A percentile compares a stretch with the other conserved stretches of the same genome.
Evolutionary conservation across 2,888 invertebrate species (phyloP).

Genomic region (Trachelus tabidus): DNA sequence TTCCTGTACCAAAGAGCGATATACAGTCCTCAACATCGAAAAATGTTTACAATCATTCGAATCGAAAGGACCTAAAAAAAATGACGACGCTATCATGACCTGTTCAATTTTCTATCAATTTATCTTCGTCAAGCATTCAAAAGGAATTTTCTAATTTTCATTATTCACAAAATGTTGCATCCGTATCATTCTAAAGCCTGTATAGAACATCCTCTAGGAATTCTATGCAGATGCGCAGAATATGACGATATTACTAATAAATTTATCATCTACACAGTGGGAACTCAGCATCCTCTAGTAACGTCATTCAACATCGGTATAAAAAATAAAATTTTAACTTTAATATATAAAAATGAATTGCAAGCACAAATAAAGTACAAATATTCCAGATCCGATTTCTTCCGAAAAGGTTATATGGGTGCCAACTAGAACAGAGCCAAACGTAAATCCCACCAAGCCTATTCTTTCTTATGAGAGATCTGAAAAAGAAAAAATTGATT

Average conservation of each 20-base stretch:
- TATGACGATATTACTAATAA: constrained; percentile 31
- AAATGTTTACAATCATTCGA: constrained; percentile 9
- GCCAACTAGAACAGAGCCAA: constrained; percentile 21
- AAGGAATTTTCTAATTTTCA: not conserved
- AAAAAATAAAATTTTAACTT: constrained; percentile 9
- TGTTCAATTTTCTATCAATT: not conserved
- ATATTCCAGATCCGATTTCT: constrained; percentile 26
- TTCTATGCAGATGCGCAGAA: constrained; percentile 39
- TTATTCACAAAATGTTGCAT: not conserved
- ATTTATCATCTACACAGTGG: constrained; percentile 13
- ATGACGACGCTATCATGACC: not conserved
- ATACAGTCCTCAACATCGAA: constrained; percentile 18
- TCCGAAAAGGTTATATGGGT: constrained; percentile 33
- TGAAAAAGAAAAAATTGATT: constrained; percentile 17
- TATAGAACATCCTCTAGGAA: constrained; percentile 37
- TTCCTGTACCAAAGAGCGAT: constrained; percentile 7
- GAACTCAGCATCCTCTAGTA: constrained; percentile 1
- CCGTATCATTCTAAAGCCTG: constrained; percentile 21
- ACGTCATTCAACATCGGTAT: constrained; percentile 9
- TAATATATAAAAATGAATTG: not conserved
- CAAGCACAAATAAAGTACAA: not conserved
- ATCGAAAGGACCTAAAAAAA: constrained; percentile 15
- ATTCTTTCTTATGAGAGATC: constrained; percentile 13
- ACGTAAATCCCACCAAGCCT: constrained; percentile 28
- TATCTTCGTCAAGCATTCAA: not conserved